phyloP scores from a whole-genome alignment of 2,113 vertebrate genomes.

The Ptyas mucosa region DNA sequence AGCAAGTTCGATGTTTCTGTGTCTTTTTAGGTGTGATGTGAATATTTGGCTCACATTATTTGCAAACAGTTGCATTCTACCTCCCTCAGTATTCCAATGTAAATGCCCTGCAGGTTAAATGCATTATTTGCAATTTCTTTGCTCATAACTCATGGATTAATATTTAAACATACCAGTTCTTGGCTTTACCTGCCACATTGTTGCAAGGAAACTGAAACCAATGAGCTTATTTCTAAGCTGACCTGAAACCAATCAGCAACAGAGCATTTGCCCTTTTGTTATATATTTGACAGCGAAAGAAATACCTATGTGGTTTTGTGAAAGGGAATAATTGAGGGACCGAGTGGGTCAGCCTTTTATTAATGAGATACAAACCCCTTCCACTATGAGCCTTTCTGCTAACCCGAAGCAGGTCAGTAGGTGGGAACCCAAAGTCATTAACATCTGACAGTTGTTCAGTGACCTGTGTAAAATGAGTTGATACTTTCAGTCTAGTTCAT shows the following conservation, averaged over 20 bases:
- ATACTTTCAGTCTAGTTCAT: constrained; percentile 54
- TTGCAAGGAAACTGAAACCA: neutral
- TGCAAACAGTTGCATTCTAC: neutral
- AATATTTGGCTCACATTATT: neutral
- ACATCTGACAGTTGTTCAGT: constrained; percentile 62
- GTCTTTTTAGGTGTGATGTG: neutral
- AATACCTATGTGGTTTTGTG: constrained; percentile 49
- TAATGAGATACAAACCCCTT: constrained; percentile 56
- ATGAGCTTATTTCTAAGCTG: neutral
- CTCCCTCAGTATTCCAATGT: neutral
- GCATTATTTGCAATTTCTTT: neutral
- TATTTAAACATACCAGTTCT: neutral
- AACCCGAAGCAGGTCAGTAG: constrained; percentile 60
- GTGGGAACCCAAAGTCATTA: constrained; percentile 63
- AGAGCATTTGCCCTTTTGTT: constrained; percentile 32
- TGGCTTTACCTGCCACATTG: neutral
- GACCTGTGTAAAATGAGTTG: constrained; percentile 63
- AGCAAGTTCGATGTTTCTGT: neutral
- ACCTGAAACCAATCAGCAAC: neutral
- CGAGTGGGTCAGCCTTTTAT: constrained; percentile 49
- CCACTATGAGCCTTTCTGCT: constrained; percentile 48
- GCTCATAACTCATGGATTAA: neutral
- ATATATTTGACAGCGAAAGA: constrained; percentile 53
- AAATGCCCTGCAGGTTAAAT: neutral
- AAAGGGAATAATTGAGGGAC: constrained; percentile 31